Percentiles rank a stretch among this genome's conserved stretches.
phyloP scores from a whole-genome alignment of 2,888 invertebrate genomes.

The Acanthopleura granulata region DNA sequence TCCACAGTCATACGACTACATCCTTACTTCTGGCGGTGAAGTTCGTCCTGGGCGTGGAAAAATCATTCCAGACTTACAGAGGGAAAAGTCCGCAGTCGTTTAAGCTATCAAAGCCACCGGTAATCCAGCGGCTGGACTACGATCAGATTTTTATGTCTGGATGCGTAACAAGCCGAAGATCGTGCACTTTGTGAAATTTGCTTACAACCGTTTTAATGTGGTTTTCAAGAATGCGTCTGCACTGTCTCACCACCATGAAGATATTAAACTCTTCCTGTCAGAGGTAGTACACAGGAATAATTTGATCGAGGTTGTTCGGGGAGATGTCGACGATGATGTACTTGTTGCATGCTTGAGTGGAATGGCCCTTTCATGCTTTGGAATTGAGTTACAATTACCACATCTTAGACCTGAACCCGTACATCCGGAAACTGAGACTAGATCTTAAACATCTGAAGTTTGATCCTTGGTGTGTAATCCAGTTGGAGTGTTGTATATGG shows the following conservation, averaged over 20 bases:
- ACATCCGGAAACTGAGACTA: not conserved
- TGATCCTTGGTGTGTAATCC: not conserved
- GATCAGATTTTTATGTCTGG: not conserved
- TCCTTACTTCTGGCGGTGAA: not conserved
- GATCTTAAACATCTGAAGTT: not conserved
- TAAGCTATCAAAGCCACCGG: conserved; percentile 1
- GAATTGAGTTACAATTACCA: not conserved
- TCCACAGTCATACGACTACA: not conserved
- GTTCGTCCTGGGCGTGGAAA: too few relatives aligned
- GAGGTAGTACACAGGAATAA: too few relatives aligned
- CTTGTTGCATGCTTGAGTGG: not conserved
- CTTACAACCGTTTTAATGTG: not conserved
- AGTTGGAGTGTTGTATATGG: not conserved
- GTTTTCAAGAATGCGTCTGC: not conserved
- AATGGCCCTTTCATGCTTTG: not conserved
- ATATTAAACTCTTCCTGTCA: too few relatives aligned
- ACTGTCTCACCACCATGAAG: conserved; percentile 3
- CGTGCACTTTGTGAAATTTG: not conserved
- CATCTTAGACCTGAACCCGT: not conserved
- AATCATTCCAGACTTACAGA: not conserved
- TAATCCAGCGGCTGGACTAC: not conserved
- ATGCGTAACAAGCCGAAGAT: not conserved
- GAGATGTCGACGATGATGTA: not conserved
- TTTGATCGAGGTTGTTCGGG: too few relatives aligned
- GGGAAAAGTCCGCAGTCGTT: not conserved